Evolutionary conservation across 2,797 vertebrate species (phyloP), one percentile per base, ranked within the genome.

Genomic region (Myiotriccus ornatus): DNA sequence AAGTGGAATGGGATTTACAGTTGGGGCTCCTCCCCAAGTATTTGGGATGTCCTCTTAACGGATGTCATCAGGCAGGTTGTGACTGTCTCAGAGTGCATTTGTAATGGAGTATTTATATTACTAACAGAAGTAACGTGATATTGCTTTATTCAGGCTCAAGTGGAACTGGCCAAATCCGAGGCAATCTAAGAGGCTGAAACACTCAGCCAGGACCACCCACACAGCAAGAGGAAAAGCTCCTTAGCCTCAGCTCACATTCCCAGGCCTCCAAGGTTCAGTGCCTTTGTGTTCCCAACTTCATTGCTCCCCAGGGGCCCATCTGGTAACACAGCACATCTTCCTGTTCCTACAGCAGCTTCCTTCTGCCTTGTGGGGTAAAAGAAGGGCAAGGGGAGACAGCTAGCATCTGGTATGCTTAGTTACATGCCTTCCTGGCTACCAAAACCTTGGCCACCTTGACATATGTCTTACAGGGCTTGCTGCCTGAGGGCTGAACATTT

Each of bases 201-300:
- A 64, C 30, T 25, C 70, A 81, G 57, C 22, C 43, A 50, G 69
- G 84, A 92, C 88, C 74, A 92, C 70, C 39, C 86, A 23, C 11
- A 53, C 6, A 57, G 74, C 24, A 87, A 77, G 16, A 53, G 24
- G 7, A 83, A 91, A 85, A 91, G 50, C 50, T 84, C 55, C 73
- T 84, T 35, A 86, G 49, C 15, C 21, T n/a, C n/a, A 76, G 46
- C 5, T 75, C 62, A 57, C n/a, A 20, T 37, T 74, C 8, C 39
- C 22, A 68, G n/a, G 35, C 43, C 62, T 75, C 44, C 65, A 81
- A 32, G n/a, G 49, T 56, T 56, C 1, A 3, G 13, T 18, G 37
- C 22, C 13, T 74, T 84, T 59, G 37, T n/a, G 9, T 41, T 85
- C 20, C 37, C 35, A 71, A 39, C 23, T 34, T 23, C 32, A 16